Evolutionary conservation across 2,888 invertebrate species (phyloP).

Genomic region (Melipona beecheii): DNA sequence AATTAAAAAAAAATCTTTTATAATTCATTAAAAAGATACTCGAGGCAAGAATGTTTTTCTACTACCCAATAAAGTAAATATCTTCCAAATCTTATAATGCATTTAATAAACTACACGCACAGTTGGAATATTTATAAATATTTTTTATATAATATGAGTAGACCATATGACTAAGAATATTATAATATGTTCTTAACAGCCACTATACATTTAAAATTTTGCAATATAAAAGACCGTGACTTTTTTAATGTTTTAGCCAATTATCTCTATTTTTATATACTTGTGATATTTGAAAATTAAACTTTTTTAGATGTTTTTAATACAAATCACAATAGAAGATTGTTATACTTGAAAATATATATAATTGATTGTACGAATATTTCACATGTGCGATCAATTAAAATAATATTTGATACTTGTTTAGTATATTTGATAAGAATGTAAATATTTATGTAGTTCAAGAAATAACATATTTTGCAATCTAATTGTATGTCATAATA

Average conservation of each 20-base stretch:
- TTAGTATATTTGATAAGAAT: not conserved
- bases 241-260: conserved; percentile 17
- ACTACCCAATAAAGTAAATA: not conserved
- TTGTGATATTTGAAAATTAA: conserved; percentile 3
- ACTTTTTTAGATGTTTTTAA: conserved; percentile 5
- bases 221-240: conserved; percentile 21
- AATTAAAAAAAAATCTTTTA: not conserved
- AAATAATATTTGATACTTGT: conserved; percentile 2
- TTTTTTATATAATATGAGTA: conserved; percentile 26
- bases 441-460: conserved; percentile 28
- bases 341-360: conserved; percentile 12
- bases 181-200: conserved; percentile 61
- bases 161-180: conserved; percentile 40
- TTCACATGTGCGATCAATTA: conserved; percentile 5
- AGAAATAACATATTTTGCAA: conserved; percentile 31
- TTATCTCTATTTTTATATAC: conserved; percentile 1
- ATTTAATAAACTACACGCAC: conserved; percentile 26
- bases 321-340: conserved; percentile 35
- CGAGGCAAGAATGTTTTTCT: not conserved
- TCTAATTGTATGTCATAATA: conserved; percentile 24
- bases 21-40: conserved; percentile 6
- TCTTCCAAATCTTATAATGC: conserved; percentile 31
- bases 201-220: conserved; percentile 60
- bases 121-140: conserved; percentile 49
- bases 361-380: conserved; percentile 23